phyloP scores from a whole-genome alignment of 2,113 vertebrate genomes.

The Percopsis transmontana region DNA sequence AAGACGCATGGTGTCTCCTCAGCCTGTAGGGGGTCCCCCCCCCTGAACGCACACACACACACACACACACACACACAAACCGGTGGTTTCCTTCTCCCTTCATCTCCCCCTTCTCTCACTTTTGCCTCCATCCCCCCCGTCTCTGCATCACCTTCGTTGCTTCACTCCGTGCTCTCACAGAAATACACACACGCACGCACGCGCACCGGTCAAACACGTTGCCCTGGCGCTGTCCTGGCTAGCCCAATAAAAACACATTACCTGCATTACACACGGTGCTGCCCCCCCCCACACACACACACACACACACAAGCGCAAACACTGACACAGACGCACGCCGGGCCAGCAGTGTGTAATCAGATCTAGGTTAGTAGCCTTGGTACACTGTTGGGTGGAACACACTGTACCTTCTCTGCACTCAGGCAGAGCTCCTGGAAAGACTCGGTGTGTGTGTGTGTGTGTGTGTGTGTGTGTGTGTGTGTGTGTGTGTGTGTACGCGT shows the following conservation, averaged over 20 bases:
- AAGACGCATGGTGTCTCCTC: not conserved
- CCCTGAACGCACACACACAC: no score
- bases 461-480: slow-evolving; percentile 36
- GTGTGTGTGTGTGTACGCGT: slow-evolving; percentile 45
- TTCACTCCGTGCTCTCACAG: no score
- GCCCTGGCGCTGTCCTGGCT: slow-evolving; percentile 43
- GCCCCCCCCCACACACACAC: slow-evolving; percentile 8
- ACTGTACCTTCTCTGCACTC: slow-evolving; percentile 46
- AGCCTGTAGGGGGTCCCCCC: no score
- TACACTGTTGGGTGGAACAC: slow-evolving; percentile 56
- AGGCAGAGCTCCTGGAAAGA: slow-evolving; percentile 34
- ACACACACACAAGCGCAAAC: not conserved
- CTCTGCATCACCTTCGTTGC: no score
- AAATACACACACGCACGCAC: slow-evolving; percentile 33
- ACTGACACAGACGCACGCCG: slow-evolving; percentile 5
- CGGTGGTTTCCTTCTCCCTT: no score
- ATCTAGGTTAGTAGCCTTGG: slow-evolving; percentile 62
- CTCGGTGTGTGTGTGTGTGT: not conserved
- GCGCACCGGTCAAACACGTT: slow-evolving; percentile 44
- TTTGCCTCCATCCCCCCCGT: no score
- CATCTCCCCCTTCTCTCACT: no score
- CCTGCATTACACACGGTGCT: no score
- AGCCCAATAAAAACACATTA: slow-evolving; percentile 62
- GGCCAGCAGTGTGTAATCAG: slow-evolving; percentile 53
- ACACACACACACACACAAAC: no score